Percentiles rank a stretch among this genome's conserved stretches.
Conservation (phyloP, 2,888 invertebrate species). For the Lasioglossum villosulum region DNA sequence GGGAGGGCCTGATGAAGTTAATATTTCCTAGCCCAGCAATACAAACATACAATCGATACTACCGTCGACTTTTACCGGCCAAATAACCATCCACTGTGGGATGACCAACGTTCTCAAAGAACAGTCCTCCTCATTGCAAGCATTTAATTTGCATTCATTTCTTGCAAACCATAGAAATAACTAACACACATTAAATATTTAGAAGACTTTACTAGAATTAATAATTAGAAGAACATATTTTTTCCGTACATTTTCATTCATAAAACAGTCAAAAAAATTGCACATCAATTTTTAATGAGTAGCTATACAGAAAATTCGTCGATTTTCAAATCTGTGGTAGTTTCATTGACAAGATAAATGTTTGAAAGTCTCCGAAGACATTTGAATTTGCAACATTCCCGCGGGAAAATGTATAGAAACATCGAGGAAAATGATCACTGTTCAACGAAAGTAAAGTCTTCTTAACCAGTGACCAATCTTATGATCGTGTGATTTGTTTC, state of each 20-base stretch:
- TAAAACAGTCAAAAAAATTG: too few relatives aligned
- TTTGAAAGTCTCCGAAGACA: too few relatives aligned
- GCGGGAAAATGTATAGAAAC: too few relatives aligned
- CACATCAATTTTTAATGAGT: too few relatives aligned
- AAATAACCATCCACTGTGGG: background rate
- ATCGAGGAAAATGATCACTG: too few relatives aligned
- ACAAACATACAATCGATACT: conserved; percentile 23
- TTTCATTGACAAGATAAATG: too few relatives aligned
- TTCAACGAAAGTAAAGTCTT: background rate
- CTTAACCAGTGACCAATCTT: background rate
- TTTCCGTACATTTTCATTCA: background rate
- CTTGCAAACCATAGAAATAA: background rate
- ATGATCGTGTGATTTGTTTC: background rate
- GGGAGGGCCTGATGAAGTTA: conserved; percentile 37
- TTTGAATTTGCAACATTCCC: too few relatives aligned
- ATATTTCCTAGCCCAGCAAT: conserved; percentile 17
- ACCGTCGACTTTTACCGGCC: background rate
- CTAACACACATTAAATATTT: background rate
- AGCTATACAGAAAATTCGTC: too few relatives aligned
- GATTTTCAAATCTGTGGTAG: too few relatives aligned
- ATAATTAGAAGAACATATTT: background rate
- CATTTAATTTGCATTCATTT: background rate
- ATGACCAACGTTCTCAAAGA: background rate
- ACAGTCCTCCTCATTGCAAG: background rate
- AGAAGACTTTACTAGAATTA: background rate